Evolutionary conservation across 2,888 invertebrate genomes (phyloP), one percentile per base, ranked within the genome.

Genomic region (Cephonodes hylas): DNA sequence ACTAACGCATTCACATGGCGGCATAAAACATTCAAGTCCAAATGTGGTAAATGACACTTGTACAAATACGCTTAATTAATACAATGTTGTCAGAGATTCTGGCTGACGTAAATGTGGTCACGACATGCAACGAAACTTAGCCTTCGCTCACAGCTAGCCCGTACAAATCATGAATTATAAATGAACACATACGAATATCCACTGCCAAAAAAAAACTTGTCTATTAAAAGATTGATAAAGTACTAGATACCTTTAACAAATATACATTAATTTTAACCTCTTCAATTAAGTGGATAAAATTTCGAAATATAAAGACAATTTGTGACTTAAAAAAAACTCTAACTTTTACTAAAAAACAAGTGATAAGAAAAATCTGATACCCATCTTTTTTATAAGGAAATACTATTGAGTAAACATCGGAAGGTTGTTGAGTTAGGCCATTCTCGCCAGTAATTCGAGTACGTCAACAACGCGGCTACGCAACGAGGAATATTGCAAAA

Each of bases 401-500:
- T 18, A 53, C 53, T 31, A 53, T 53, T 31, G 18, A 27, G 27
- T 31, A 53, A 59, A 23, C 44, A 25, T n/a, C 59, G 31, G 10
- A 53, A 31, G 56, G 60, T 42, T 23, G 25, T 60, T 38, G 48
- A 60, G 42, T 42, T 23, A 34, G 45, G 31, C 34, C 63, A 61
- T 53, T 62, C 58, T 64, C 48, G 61, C 64, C 66, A 67, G 79
- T 80, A 79, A 81, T 79, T 76, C 74, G 73, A 77, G 73, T 75
- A 74, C 69, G 69, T 66, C 70, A 75, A 79, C 75, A 73, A 73
- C 82, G 73, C 77, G 78, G 79, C 77, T 75, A 79, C 76, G 83
- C 81, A 80, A 81, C 81, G 82, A 83, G 80, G 83, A 83, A 88
- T 86, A 88, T 88, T 84, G 83, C 81, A 81, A 85, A 78, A 83